These are phyloP conservation scores for Pseudomyrmex gracilis DNA, from an alignment of 1,140 invertebrate genomes.

Conservation along the genomic window DNA sequence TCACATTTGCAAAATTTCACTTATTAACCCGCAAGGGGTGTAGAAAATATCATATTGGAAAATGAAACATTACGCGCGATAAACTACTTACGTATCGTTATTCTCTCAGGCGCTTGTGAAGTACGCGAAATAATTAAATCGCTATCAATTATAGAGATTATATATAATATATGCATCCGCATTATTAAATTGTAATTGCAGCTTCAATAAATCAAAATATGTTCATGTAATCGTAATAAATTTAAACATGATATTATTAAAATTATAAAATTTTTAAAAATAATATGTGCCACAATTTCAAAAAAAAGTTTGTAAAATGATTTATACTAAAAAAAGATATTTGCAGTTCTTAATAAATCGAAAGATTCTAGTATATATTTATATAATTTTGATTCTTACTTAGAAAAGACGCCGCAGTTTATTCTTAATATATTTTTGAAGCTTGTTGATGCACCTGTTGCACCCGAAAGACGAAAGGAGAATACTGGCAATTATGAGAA, in stretches of 20 bases:
- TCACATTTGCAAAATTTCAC: constrained; percentile 41
- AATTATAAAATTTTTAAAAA: not conserved
- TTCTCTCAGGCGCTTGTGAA: constrained; percentile 1
- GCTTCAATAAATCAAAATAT: constrained; percentile 2
- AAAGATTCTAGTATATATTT: constrained; percentile 9
- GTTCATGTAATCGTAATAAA: not conserved
- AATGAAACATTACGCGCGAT: constrained; percentile 38
- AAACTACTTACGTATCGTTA: constrained; percentile 32
- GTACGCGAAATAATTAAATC: constrained; percentile 27
- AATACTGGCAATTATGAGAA: constrained; percentile 63
- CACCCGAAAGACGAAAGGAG: constrained; percentile 59
- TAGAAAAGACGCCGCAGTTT: constrained; percentile 41
- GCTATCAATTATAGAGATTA: not conserved
- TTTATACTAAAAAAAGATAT: not conserved
- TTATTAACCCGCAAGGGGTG: constrained; percentile 6
- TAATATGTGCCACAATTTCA: not conserved
- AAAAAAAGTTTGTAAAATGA: not conserved
- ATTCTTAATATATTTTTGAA: constrained; percentile 65
- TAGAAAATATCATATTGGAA: constrained; percentile 26
- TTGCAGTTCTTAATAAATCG: constrained; percentile 10
- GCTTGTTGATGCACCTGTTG: constrained; percentile 69
- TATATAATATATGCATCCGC: not conserved
- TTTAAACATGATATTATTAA: not conserved
- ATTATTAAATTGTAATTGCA: constrained; percentile 16
- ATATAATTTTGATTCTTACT: constrained; percentile 48